These are phyloP conservation scores for Helostoma temminkii DNA, from an alignment of 2,797 vertebrate genomes.

Conservation along the genomic window DNA sequence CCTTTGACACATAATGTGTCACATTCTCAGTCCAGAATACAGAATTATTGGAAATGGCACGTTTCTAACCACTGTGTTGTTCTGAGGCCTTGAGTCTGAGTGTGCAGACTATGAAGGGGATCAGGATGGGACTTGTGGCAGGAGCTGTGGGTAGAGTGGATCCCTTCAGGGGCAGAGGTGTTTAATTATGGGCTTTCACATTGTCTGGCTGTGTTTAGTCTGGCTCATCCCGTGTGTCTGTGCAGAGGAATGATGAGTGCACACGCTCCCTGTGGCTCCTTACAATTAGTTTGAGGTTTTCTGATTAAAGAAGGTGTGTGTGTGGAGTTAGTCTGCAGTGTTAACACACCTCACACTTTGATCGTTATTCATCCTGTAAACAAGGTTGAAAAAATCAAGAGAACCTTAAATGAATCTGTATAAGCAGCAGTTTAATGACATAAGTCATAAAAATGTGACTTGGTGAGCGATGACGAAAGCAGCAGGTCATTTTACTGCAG, in stretches of 20 bases:
- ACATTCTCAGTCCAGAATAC: no score
- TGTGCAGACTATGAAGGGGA: conserved; percentile 27
- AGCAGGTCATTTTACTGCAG: conserved; percentile 52
- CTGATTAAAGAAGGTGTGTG: conserved; percentile 20
- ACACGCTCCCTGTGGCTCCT: conserved; percentile 36
- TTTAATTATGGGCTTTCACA: conserved; percentile 79
- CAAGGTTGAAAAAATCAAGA: conserved; percentile 11
- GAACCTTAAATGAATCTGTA: no score
- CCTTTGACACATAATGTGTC: no score
- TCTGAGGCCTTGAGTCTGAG: not conserved
- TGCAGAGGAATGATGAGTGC: conserved; percentile 27
- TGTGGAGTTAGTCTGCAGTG: conserved; percentile 4
- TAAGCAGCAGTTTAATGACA: conserved; percentile 24
- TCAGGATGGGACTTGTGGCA: not conserved
- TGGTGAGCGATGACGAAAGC: conserved; percentile 54
- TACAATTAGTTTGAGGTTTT: conserved; percentile 36
- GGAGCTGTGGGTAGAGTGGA: conserved; percentile 31
- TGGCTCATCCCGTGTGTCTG: conserved; percentile 52
- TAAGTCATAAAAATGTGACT: conserved; percentile 55
- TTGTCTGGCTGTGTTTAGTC: conserved; percentile 62
- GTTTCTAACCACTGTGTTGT: no score
- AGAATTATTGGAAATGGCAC: no score
- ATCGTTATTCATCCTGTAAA: conserved; percentile 48
- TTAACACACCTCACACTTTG: not conserved
- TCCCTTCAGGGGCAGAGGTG: conserved; percentile 67